Evolutionary conservation across 1,140 invertebrate genomes (phyloP).

Genomic region (Olivierus martensii): DNA sequence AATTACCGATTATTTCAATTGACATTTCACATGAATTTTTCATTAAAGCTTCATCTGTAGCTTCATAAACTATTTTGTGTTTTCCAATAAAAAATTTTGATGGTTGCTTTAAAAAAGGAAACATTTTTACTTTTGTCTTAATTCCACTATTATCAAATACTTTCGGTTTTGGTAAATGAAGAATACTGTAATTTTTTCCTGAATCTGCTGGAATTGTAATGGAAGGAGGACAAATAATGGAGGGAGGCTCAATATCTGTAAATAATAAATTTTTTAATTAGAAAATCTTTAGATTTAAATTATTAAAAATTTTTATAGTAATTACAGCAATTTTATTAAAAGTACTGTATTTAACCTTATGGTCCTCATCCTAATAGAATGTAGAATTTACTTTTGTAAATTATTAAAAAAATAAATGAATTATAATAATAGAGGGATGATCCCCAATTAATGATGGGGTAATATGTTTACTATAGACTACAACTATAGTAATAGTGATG

Average conservation of each 20-base stretch:
- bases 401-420: no score
- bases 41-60: background rate
- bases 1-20: constrained; percentile 3
- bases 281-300: no score
- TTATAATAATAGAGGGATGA: no score
- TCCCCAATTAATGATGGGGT: no score
- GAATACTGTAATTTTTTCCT: background rate
- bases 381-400: no score
- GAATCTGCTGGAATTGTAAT: background rate
- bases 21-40: background rate
- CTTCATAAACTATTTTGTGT: background rate
- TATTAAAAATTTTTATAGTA: no score
- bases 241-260: constrained; percentile 1
- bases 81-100: background rate
- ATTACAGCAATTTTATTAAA: no score
- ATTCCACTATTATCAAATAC: constrained; percentile 2
- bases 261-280: no score
- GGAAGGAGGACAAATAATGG: background rate
- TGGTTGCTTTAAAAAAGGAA: background rate
- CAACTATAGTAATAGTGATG: no score
- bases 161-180: background rate
- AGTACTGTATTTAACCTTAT: no score
- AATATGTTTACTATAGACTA: no score
- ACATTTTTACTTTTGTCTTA: background rate
- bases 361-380: no score